Base-by-base conservation (phyloP, 2,113 vertebrate species). In the Raja brachyura region DNA sequence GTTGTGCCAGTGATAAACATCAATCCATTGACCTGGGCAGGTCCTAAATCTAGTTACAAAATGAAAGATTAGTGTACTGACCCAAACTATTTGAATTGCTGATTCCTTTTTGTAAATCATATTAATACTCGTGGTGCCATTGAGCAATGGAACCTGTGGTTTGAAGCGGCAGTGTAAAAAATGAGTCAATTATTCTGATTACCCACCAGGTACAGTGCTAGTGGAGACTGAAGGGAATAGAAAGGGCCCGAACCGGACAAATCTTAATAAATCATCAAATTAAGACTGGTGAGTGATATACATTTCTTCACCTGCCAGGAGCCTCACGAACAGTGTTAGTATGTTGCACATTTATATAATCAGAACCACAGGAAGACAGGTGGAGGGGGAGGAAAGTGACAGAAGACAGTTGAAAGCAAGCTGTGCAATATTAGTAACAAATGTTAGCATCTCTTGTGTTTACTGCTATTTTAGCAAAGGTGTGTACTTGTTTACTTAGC, bases 1-100 rank as follows among this genome's bases (percentile, higher is more conserved):
- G 25, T 81, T 81, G 25, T 81, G 54, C 56, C 56, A 85, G 9
- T 28, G 56, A 85, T 59, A 85, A 85, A 61, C 56, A 11, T 85
- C 81, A 85, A 22, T 85, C 54, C 5, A 85, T n/a, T 25, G 13
- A 20, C 59, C 81, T 56, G 25, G 25, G 56, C 81, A 13, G 25
- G 25, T 13, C 28, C n/a, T 28, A 85, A 59, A 85, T 61, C 81
- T 28, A 59, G 11, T 85, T 85, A 48, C 22, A 61, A 56, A 61
- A 61, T 61, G 54, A 85, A 61, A 61, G 56, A 61, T 22, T 9
- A 85, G 10, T 61, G 56, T 85, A 61, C 56, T 85, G 81, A n/a
- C 54, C 81, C 54, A 59, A 85, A 61, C 56, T n/a, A 59, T 28
- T 85, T 85, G 54, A 85, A 85, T 85, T 61, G 79, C 79, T 83